phyloP scores from a whole-genome alignment of 1,140 invertebrate genomes.

The Zaprionus ghesquierei region DNA sequence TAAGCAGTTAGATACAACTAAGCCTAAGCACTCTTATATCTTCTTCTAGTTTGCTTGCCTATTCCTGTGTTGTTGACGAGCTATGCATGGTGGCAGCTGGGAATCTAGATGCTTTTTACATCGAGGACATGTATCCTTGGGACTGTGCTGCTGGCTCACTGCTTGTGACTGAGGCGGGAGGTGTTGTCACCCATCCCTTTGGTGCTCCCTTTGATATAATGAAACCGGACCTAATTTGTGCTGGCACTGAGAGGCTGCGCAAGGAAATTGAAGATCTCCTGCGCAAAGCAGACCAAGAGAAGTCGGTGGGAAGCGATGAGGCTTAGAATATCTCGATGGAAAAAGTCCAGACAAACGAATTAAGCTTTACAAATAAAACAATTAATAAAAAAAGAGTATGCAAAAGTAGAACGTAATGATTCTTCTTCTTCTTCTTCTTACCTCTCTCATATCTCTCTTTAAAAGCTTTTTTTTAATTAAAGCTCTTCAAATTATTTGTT shows the following conservation, averaged over 20 bases:
- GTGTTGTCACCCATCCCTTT: conserved; percentile 82
- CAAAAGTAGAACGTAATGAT: conserved; percentile 31
- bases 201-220: conserved; percentile 87
- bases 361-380: conserved; percentile 31
- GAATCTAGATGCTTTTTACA: conserved; percentile 88
- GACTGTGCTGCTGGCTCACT: conserved; percentile 88
- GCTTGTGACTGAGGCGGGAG: conserved; percentile 90
- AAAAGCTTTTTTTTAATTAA: neutral
- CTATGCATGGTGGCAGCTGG: conserved; percentile 90
- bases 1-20: neutral
- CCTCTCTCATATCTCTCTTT: neutral
- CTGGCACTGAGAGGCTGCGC: conserved; percentile 83
- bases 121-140: conserved; percentile 88
- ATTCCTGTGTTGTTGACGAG: conserved; percentile 82
- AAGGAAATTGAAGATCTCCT: conserved; percentile 70
- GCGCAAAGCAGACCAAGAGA: conserved; percentile 62
- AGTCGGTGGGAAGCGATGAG: conserved; percentile 64
- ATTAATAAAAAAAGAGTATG: conserved; percentile 35
- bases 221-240: conserved; percentile 86
- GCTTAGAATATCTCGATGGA: conserved; percentile 12
- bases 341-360: conserved; percentile 36
- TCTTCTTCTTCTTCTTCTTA: neutral
- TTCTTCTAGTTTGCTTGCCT: conserved; percentile 61
- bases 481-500: neutral
- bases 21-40: neutral